Base-by-base conservation (phyloP, 2,888 invertebrate species). In the Drosophila putrida region DNA sequence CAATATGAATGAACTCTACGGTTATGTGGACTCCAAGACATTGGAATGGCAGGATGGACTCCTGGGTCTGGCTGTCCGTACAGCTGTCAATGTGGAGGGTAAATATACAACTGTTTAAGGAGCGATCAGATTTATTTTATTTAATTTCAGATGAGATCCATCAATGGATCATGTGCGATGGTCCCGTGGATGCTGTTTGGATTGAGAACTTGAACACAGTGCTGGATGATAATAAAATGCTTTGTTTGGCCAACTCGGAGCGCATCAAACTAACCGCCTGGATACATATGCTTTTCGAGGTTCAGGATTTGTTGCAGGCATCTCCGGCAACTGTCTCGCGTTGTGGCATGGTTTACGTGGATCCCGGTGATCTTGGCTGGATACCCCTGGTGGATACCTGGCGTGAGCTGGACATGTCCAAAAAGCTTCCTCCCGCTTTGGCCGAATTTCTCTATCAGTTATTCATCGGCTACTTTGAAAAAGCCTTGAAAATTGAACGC, bases 181-280 rank as follows among this genome's bases (percentile, higher is more conserved):
- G 98, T 0, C 98, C 97, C 0, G 97, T 98, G 0, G 98, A 98
- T 91, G 97, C 98, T 0, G 95, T 97, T 20, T 98, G 98, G 98
- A 98, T 98, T 73, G 98, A 98, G 92, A 98, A 97, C 90, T 95
- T 98, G 95, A 98, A 98, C 92, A 97, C 98, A 0, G 97, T 97
- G 0, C 93, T 98, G 6, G 98, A 98, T 89, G 98, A 98, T 90
- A 98, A 98, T 91, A 98, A 98, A 93, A 97, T 98, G 97, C 92
- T 98, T 38, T 98, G 98, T 84, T 93, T 98, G 38, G 97, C 97
- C 1, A 98, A 98, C 93, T 97, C 97, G 0, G 98, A 97, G 92
- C 94, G 97, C 68, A 98, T 98, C 71, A 97, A 97, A 91, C 94
- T 98, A 28, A 97, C 97, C 0, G 95, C 96, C 0, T 97, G 96